Conservation (phyloP, 2,888 invertebrate genomes). For the Cactoblastis cactorum region DNA sequence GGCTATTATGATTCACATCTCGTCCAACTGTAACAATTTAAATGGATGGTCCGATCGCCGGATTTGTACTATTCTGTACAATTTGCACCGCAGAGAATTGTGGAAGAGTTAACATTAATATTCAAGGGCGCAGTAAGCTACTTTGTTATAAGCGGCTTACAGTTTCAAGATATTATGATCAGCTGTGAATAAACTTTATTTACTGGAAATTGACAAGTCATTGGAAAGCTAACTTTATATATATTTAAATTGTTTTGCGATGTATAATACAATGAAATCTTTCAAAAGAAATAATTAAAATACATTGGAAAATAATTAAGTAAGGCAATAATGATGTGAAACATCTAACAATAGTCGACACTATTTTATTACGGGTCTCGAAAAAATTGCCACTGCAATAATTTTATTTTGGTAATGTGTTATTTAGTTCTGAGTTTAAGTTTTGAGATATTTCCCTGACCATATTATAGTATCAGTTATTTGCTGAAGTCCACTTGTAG, state of each 20-base stretch:
- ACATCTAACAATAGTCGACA: too few species aligned
- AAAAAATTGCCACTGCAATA: too few species aligned
- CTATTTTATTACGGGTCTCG: too few species aligned
- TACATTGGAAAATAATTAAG: background rate
- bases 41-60: background rate
- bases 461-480: too few species aligned
- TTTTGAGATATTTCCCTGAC: too few species aligned
- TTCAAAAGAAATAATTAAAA: background rate
- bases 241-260: background rate
- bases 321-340: background rate
- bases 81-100: background rate
- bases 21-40: background rate
- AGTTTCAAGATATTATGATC: background rate
- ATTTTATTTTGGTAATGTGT: too few species aligned
- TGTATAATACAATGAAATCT: too few species aligned
- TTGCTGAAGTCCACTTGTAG: too few species aligned
- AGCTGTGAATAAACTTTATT: background rate
- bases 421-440: too few species aligned
- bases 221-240: background rate
- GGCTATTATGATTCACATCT: too few species aligned
- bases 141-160: background rate
- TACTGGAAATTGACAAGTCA: background rate
- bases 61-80: background rate
- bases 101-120: constrained; percentile 2
- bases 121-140: background rate